phyloP scores from a whole-genome alignment of 2,888 invertebrate species.

The Eudasyphora cyanicolor region DNA sequence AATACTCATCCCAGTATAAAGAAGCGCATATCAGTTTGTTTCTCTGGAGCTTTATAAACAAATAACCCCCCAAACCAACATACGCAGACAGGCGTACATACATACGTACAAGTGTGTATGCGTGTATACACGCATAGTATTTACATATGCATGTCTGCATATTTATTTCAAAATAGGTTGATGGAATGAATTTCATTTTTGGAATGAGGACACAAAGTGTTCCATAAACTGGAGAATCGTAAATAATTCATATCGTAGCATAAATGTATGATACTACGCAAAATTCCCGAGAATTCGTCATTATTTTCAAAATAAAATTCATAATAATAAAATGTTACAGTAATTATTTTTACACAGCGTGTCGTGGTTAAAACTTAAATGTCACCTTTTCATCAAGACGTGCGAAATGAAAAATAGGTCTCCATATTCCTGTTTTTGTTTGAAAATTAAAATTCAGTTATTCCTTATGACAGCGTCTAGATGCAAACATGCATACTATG shows the following conservation, averaged over 20 bases:
- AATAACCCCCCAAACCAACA: background rate
- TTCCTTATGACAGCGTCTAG: background rate
- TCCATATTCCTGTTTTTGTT: background rate
- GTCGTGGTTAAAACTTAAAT: background rate
- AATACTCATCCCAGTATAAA: background rate
- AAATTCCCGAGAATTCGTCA: background rate
- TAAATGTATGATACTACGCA: background rate
- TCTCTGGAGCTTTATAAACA: background rate
- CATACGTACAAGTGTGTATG: background rate
- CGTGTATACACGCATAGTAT: no score
- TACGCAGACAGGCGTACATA: background rate
- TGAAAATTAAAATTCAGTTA: conserved; percentile 1
- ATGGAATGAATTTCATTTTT: background rate
- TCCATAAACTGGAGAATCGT: no score
- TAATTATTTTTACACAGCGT: background rate
- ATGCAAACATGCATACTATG: no score
- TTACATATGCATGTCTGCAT: no score
- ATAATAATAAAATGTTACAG: no score
- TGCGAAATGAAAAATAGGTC: background rate
- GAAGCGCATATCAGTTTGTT: background rate
- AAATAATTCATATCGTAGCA: background rate
- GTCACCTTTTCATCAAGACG: background rate
- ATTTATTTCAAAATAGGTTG: no score
- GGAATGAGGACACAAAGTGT: background rate
- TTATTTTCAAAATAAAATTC: background rate